A percentile compares a stretch with the other conserved stretches of the same genome.
Conservation (phyloP, 53 echinoderm and acorn worm species). For the Hippasteria phrygiana region DNA sequence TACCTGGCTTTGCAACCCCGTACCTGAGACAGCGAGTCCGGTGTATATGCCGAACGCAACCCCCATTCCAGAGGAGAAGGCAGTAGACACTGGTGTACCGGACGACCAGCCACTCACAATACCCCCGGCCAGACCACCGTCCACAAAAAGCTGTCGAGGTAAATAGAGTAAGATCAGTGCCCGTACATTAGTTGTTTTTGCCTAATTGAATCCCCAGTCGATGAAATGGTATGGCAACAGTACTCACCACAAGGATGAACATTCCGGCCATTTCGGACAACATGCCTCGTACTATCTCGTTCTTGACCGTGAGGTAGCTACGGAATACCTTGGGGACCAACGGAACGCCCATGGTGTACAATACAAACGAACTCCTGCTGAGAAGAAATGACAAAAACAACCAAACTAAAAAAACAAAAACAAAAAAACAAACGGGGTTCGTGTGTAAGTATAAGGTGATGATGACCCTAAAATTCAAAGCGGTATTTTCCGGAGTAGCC, state of each 20-base stretch:
- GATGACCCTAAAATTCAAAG: too few relatives aligned
- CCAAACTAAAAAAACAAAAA: too few relatives aligned
- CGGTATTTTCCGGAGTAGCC: too few relatives aligned
- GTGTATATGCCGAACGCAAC: conserved; percentile 61
- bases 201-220: too few relatives aligned
- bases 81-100: conserved; percentile 35
- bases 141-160: conserved; percentile 28
- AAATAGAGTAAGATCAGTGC: background rate
- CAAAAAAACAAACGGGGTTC: too few relatives aligned
- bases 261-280: conserved; percentile 49
- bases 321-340: conserved; percentile 8
- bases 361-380: too few relatives aligned
- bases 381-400: too few relatives aligned
- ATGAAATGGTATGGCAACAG: too few relatives aligned
- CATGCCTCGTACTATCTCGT: conserved; percentile 23
- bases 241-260: conserved; percentile 48
- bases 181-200: too few relatives aligned
- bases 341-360: conserved; percentile 12
- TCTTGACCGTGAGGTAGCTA: conserved; percentile 16
- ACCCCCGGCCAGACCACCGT: conserved; percentile 51
- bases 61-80: conserved; percentile 61
- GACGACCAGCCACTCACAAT: conserved; percentile 44
- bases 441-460: too few relatives aligned
- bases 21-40: conserved; percentile 48
- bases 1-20: too few relatives aligned